Evolutionary conservation across 2,888 invertebrate species (phyloP).

Genomic region (Lasioglossum marginatum): DNA sequence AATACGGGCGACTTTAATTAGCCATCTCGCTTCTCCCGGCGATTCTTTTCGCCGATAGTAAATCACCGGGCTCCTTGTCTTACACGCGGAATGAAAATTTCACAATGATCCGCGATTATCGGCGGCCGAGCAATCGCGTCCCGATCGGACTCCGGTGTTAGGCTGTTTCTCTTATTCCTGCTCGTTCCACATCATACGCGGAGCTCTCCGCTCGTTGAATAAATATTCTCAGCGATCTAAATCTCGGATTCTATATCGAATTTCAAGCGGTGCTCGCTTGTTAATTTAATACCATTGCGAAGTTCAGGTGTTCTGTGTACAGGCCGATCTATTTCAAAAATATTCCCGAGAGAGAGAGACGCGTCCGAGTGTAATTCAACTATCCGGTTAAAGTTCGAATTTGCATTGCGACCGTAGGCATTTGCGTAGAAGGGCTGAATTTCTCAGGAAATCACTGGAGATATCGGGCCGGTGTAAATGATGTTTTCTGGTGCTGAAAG

Average conservation of each 20-base stretch:
- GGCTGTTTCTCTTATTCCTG: conserved; percentile 36
- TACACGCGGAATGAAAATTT: conserved; percentile 55
- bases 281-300: conserved; percentile 26
- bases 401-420: background rate
- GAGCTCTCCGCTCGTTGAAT: conserved; percentile 10
- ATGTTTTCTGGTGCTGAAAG: background rate
- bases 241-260: conserved; percentile 38
- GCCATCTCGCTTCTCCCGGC: conserved; percentile 37
- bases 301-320: conserved; percentile 7
- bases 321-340: background rate
- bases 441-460: background rate
- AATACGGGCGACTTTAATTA: conserved; percentile 61
- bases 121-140: conserved; percentile 24
- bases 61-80: conserved; percentile 54
- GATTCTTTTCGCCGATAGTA: conserved; percentile 48
- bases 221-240: conserved; percentile 5
- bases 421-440: background rate
- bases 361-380: background rate
- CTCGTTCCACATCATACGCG: conserved; percentile 19
- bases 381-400: background rate
- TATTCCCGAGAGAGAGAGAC: background rate
- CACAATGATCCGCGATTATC: conserved; percentile 42
- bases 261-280: conserved; percentile 26
- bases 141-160: background rate
- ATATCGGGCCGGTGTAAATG: background rate